These are phyloP conservation scores for Drosophila tsacasi DNA, from an alignment of 1,140 invertebrate genomes.

Conservation along the genomic window DNA sequence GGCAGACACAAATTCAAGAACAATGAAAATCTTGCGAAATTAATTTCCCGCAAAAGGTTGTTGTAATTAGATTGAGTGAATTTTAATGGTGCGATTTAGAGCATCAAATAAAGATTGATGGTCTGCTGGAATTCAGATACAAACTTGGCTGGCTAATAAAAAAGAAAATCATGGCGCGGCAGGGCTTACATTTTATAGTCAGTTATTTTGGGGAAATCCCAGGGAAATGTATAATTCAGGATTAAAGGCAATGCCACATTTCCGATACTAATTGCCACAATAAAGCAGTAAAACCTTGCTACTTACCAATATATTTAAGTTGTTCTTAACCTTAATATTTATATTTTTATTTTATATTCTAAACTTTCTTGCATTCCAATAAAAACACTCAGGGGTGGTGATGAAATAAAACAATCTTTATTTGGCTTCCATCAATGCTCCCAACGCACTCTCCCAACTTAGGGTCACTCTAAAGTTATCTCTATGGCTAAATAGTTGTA, in stretches of 20 bases:
- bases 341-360: neutral
- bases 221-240: neutral
- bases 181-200: conserved; percentile 4
- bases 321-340: neutral
- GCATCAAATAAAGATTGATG: conserved; percentile 13
- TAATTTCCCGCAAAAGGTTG: conserved; percentile 14
- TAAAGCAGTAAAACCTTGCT: neutral
- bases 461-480: conserved; percentile 51
- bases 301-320: neutral
- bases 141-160: neutral
- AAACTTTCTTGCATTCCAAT: neutral
- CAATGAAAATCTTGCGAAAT: conserved; percentile 8
- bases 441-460: conserved; percentile 45
- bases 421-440: conserved; percentile 60
- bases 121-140: conserved; percentile 6
- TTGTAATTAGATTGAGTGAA: conserved; percentile 21
- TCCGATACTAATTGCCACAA: neutral
- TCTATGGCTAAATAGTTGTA: conserved; percentile 64
- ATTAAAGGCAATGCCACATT: neutral
- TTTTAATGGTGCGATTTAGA: conserved; percentile 25
- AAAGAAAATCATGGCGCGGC: neutral
- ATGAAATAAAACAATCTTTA: conserved; percentile 68
- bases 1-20: conserved; percentile 16
- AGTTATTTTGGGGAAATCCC: neutral
- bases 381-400: neutral